phyloP scores from a whole-genome alignment of 2,888 invertebrate genomes.

The Morpho achilles region DNA sequence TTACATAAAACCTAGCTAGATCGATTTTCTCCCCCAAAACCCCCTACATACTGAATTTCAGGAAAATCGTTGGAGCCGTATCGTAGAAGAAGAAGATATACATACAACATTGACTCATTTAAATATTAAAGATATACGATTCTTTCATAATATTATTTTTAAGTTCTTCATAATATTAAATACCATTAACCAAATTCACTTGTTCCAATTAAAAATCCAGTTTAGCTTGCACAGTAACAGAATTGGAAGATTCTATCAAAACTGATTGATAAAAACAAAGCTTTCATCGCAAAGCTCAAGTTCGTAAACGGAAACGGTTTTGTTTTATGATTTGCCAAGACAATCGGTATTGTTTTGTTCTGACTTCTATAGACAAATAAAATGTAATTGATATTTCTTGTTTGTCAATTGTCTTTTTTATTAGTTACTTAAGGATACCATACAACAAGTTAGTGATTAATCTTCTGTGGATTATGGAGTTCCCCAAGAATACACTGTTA shows the following conservation, averaged over 20 bases:
- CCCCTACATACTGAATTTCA: too few species aligned
- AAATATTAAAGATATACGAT: too few species aligned
- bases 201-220: too few species aligned
- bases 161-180: too few species aligned
- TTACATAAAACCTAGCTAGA: too few species aligned
- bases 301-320: slow-evolving; percentile 6
- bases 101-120: too few species aligned
- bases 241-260: not conserved
- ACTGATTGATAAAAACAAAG: not conserved
- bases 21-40: too few species aligned
- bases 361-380: slow-evolving; percentile 5
- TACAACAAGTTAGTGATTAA: slow-evolving; percentile 1
- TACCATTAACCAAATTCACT: too few species aligned
- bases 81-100: too few species aligned
- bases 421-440: not conserved
- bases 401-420: not conserved
- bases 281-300: not conserved
- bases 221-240: too few species aligned
- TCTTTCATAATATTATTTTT: too few species aligned
- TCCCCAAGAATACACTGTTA: not conserved
- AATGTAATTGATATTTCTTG: slow-evolving; percentile 1
- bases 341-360: slow-evolving; percentile 11
- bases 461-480: slow-evolving; percentile 2
- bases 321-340: slow-evolving; percentile 4
- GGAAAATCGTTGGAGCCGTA: too few species aligned